Percentiles rank a stretch among this genome's conserved stretches.
These are phyloP conservation scores for Lissocephala sabroskyi DNA, from an alignment of 2,888 invertebrate species.

Conservation along the genomic window DNA sequence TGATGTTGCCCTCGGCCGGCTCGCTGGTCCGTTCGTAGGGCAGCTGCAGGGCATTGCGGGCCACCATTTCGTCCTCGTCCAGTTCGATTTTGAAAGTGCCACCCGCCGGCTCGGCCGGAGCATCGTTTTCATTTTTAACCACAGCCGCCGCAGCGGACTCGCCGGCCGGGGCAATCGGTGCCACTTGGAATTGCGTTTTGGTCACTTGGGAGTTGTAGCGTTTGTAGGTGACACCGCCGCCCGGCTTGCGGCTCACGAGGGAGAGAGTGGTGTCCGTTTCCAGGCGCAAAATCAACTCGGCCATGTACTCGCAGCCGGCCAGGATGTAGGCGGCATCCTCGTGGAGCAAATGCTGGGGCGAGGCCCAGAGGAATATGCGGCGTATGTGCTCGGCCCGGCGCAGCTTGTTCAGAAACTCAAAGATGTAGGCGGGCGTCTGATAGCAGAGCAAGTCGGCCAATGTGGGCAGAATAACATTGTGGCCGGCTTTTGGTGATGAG, in stretches of 20 bases:
- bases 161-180: slow-evolving; percentile 22
- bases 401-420: slow-evolving; percentile 58
- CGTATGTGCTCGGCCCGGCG: slow-evolving; percentile 52
- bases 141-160: slow-evolving; percentile 5
- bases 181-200: slow-evolving; percentile 57
- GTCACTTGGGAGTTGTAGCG: slow-evolving; percentile 56
- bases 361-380: slow-evolving; percentile 68
- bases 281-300: slow-evolving; percentile 64
- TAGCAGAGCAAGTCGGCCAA: slow-evolving; percentile 62
- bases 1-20: slow-evolving; percentile 77
- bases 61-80: slow-evolving; percentile 70
- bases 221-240: slow-evolving; percentile 64
- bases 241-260: slow-evolving; percentile 58
- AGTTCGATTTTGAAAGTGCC: slow-evolving; percentile 71
- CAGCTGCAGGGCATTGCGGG: slow-evolving; percentile 70
- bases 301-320: slow-evolving; percentile 68
- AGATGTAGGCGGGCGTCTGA: slow-evolving; percentile 53
- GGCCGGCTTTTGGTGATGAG: no score
- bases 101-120: slow-evolving; percentile 18
- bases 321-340: slow-evolving; percentile 54
- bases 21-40: slow-evolving; percentile 73
- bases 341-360: slow-evolving; percentile 50
- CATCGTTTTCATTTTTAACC: slow-evolving; percentile 1
- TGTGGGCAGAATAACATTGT: slow-evolving; percentile 63
- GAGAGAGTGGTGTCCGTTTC: slow-evolving; percentile 49